These are phyloP conservation scores for Pachyramphus minor DNA, from an alignment of 2,113 vertebrate species.

Conservation along the genomic window DNA sequence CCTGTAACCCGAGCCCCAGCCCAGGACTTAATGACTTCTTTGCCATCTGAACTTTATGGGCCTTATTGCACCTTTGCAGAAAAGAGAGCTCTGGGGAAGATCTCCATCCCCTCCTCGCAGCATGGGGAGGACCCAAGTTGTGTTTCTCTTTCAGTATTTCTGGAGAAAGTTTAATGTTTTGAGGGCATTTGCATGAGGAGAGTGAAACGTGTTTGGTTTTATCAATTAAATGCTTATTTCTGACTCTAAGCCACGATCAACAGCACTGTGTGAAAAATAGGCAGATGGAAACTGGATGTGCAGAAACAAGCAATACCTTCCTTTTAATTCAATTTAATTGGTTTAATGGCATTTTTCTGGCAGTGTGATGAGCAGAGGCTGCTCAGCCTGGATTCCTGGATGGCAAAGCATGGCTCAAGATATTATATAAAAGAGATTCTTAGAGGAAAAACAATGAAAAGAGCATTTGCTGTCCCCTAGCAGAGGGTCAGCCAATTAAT, in stretches of 20 bases:
- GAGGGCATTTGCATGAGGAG: background rate
- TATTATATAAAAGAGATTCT: background rate
- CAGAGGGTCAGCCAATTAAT: slow-evolving; percentile 2
- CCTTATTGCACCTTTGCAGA: background rate
- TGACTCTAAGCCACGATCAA: background rate
- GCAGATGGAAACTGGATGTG: background rate
- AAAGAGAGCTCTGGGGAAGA: background rate
- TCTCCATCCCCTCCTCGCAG: background rate
- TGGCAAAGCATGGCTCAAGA: background rate
- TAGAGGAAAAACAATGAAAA: background rate
- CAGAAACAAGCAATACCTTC: background rate
- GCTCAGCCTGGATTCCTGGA: background rate
- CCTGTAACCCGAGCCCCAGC: background rate
- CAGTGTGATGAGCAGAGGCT: background rate
- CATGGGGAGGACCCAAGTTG: background rate
- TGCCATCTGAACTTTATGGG: background rate
- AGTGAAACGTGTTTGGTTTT: background rate
- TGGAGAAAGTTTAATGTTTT: background rate
- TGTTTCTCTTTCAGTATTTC: background rate
- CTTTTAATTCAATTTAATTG: background rate
- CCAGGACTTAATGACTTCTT: background rate
- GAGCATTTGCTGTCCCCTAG: background rate
- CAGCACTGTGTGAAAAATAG: background rate
- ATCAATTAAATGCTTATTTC: background rate
- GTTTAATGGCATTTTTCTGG: background rate